phyloP scores from a whole-genome alignment of 1,140 invertebrate species.

The Scaptomyza montana region DNA sequence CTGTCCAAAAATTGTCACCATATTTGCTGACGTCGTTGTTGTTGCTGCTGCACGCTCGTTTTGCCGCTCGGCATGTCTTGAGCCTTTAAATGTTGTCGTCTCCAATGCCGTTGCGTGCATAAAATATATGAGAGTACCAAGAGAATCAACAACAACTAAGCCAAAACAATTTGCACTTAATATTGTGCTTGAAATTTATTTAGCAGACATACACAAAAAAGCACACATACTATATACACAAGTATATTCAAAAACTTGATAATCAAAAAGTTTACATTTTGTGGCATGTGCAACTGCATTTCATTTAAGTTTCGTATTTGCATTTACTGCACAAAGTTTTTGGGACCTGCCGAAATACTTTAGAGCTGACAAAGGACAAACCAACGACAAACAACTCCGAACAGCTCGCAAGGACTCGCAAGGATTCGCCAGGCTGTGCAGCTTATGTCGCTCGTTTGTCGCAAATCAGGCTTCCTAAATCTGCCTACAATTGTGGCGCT shows the following conservation, averaged over 20 bases:
- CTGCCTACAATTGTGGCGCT: conserved; percentile 14
- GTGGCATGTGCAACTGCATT: conserved; percentile 51
- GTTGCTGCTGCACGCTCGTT: neutral
- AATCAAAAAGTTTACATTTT: conserved; percentile 72
- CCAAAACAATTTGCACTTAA: conserved; percentile 79
- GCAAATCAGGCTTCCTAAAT: neutral
- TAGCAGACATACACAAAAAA: conserved; percentile 33
- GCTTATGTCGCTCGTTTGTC: conserved; percentile 36
- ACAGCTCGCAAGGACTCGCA: conserved; percentile 3
- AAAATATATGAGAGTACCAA: conserved; percentile 60
- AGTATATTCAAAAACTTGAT: conserved; percentile 42
- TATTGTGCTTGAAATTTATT: conserved; percentile 71
- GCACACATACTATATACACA: conserved; percentile 17
- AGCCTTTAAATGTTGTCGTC: conserved; percentile 48
- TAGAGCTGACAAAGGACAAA: conserved; percentile 21
- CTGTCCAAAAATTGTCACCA: conserved; percentile 63
- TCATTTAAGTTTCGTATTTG: conserved; percentile 73
- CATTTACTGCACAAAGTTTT: conserved; percentile 57
- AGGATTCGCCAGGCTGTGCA: neutral
- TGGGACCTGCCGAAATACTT: conserved; percentile 14
- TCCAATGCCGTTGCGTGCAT: conserved; percentile 52
- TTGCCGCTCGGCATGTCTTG: conserved; percentile 15
- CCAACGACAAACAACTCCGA: conserved; percentile 10
- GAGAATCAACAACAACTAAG: conserved; percentile 58
- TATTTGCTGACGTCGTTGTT: neutral